A percentile compares a stretch with the other conserved stretches of the same genome.
Evolutionary conservation across 2,888 invertebrate genomes (phyloP).

Genomic region (Amiota minor): DNA sequence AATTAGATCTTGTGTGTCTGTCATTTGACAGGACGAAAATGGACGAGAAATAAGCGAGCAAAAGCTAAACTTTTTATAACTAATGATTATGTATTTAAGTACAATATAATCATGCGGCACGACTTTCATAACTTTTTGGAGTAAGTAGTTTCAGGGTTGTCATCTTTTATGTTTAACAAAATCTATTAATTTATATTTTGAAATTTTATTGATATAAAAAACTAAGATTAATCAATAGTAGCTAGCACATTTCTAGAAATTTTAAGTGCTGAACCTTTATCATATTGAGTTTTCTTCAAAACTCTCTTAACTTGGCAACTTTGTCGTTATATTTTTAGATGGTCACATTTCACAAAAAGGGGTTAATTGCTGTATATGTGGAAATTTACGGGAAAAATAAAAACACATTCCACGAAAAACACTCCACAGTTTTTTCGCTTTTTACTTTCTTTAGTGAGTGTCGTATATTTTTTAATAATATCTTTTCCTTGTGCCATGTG

Average conservation of each 20-base stretch:
- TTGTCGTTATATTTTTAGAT: too few relatives aligned
- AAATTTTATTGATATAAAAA: too few relatives aligned
- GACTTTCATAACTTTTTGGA: not conserved
- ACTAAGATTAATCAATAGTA: too few relatives aligned
- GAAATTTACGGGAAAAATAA: conserved; percentile 42
- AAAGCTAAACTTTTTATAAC: conserved; percentile 29
- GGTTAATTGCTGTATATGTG: conserved; percentile 46
- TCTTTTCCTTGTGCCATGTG: conserved; percentile 21
- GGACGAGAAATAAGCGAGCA: conserved; percentile 39
- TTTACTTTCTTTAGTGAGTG: not conserved
- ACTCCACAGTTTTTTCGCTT: conserved; percentile 23
- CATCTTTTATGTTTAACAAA: not conserved
- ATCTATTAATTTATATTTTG: too few relatives aligned
- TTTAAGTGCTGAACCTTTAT: too few relatives aligned
- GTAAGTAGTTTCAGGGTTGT: conserved; percentile 11
- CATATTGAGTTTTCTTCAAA: too few relatives aligned
- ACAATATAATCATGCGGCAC: conserved; percentile 41
- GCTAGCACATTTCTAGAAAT: too few relatives aligned
- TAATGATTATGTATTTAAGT: conserved; percentile 52
- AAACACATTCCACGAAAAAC: conserved; percentile 46
- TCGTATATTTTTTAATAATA: too few relatives aligned
- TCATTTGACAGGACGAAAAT: conserved; percentile 30
- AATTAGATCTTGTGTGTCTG: conserved; percentile 48
- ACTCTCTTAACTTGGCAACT: too few relatives aligned
- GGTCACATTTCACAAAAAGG: conserved; percentile 34